phyloP scores from a whole-genome alignment of 2,888 invertebrate species.

The Notocelia uddmanniana region DNA sequence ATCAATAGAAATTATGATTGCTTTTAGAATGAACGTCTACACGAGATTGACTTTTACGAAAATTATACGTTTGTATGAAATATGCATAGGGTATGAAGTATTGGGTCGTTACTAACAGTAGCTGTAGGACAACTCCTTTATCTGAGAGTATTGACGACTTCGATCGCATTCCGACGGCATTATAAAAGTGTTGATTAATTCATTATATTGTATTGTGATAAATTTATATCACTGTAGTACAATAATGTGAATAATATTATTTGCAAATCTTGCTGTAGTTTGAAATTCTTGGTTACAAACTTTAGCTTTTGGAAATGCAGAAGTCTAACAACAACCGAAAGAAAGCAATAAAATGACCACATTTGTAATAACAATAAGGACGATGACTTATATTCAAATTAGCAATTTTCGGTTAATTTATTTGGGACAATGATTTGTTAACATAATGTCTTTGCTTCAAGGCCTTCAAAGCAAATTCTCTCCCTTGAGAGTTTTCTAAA shows the following conservation, averaged over 20 bases:
- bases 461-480: too few species aligned
- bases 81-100: slow-evolving; percentile 49
- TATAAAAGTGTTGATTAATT: slow-evolving; percentile 40
- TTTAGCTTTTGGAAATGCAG: too few species aligned
- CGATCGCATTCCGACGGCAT: slow-evolving; percentile 35
- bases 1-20: not conserved
- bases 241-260: slow-evolving; percentile 1
- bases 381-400: too few species aligned
- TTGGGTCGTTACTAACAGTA: slow-evolving; percentile 33
- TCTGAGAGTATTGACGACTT: slow-evolving; percentile 39
- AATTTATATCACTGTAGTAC: slow-evolving; percentile 11
- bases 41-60: not conserved
- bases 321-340: too few species aligned
- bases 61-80: slow-evolving; percentile 48
- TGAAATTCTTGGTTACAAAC: too few species aligned
- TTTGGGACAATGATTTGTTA: too few species aligned
- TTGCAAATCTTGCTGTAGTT: not conserved
- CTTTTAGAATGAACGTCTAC: not conserved
- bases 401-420: too few species aligned
- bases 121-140: slow-evolving; percentile 27
- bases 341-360: too few species aligned
- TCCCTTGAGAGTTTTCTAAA: too few species aligned
- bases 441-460: too few species aligned
- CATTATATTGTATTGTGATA: slow-evolving; percentile 30
- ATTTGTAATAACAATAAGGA: too few species aligned